Conservation (phyloP, 2,888 invertebrate genomes). For the Aleiodes alternator region DNA sequence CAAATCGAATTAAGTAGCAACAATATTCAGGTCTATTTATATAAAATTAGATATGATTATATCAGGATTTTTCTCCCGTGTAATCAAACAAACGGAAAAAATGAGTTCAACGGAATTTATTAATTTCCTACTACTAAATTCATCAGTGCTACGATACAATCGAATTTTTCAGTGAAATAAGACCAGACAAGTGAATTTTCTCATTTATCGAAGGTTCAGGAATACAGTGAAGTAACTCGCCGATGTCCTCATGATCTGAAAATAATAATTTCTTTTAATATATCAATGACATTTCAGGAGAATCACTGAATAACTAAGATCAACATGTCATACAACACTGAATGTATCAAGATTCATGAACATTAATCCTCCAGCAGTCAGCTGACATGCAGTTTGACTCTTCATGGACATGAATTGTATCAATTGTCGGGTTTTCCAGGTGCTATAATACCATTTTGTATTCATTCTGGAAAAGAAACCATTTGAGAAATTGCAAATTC, state of each 20-base stretch:
- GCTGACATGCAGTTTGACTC: constrained; percentile 44
- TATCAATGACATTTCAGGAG: not conserved
- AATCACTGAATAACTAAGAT: not conserved
- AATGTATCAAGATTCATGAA: constrained; percentile 48
- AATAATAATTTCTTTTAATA: not conserved
- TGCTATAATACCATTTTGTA: constrained; percentile 43
- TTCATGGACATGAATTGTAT: constrained; percentile 43
- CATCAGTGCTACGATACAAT: too few relatives aligned
- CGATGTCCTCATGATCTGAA: constrained; percentile 9
- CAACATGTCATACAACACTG: constrained; percentile 41
- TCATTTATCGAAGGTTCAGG: not conserved
- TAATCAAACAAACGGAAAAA: too few relatives aligned
- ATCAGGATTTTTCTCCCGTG: too few relatives aligned
- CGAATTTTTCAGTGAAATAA: too few relatives aligned
- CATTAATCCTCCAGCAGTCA: constrained; percentile 49
- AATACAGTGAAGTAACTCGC: constrained; percentile 12
- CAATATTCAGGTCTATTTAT: too few relatives aligned
- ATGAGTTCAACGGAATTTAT: too few relatives aligned
- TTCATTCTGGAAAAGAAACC: constrained; percentile 7
- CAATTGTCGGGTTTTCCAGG: constrained; percentile 39
- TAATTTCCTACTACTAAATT: too few relatives aligned
- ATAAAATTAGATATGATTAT: too few relatives aligned
- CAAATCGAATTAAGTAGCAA: too few relatives aligned
- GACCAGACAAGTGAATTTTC: too few relatives aligned
- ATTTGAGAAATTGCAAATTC: not conserved